A percentile compares a stretch with the other conserved stretches of the same genome.
Evolutionary conservation across 2,888 invertebrate species (phyloP).

Genomic region (Acanthoscelides obtectus): DNA sequence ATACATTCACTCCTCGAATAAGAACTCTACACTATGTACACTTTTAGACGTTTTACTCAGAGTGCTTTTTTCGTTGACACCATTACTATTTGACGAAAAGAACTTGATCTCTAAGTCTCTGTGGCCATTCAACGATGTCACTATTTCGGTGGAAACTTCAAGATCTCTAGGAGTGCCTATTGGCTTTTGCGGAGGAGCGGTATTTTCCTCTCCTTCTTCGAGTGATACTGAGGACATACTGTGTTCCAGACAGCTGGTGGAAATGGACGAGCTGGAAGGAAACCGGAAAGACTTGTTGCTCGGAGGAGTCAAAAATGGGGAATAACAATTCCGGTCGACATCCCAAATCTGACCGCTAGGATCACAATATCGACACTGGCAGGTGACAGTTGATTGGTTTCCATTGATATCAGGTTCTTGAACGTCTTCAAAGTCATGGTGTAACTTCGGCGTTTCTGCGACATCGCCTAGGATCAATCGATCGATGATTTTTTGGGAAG

Average conservation of each 20-base stretch:
- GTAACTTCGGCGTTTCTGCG: slow-evolving; percentile 43
- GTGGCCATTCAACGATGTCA: slow-evolving; percentile 72
- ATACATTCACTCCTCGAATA: neutral
- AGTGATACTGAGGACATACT: slow-evolving; percentile 33
- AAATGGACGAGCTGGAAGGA: slow-evolving; percentile 15
- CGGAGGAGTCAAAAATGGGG: slow-evolving; percentile 51
- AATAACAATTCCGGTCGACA: slow-evolving; percentile 57
- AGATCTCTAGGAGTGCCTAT: slow-evolving; percentile 48
- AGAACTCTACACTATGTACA: neutral
- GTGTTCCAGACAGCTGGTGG: slow-evolving; percentile 24
- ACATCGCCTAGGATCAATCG: slow-evolving; percentile 22
- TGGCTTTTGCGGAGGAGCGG: slow-evolving; percentile 31
- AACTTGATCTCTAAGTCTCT: slow-evolving; percentile 75
- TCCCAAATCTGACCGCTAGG: slow-evolving; percentile 73
- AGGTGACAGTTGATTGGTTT: slow-evolving; percentile 42
- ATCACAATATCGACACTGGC: slow-evolving; percentile 74
- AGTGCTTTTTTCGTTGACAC: neutral
- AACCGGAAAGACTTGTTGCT: slow-evolving; percentile 25
- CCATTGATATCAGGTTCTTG: slow-evolving; percentile 42
- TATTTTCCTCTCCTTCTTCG: slow-evolving; percentile 32
- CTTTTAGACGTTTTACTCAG: neutral
- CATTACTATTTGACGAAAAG: slow-evolving; percentile 50
- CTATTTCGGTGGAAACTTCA: slow-evolving; percentile 73
- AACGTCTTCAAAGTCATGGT: slow-evolving; percentile 47
- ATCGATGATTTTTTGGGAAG: slow-evolving; percentile 13